Evolutionary conservation across 2,113 vertebrate genomes (phyloP).

Genomic region (Anser cygnoides): DNA sequence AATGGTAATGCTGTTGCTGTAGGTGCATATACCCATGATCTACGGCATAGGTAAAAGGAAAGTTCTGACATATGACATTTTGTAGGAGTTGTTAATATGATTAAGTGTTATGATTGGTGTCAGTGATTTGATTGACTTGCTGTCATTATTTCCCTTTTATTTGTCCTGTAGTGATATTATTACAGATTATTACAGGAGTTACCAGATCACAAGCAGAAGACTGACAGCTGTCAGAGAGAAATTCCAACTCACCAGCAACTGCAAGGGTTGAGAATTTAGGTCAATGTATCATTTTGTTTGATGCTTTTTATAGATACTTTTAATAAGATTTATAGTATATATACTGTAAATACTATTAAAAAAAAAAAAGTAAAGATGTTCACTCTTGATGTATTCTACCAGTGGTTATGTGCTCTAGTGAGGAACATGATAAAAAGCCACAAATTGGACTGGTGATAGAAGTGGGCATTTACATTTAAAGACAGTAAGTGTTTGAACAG

Average conservation of each 20-base stretch:
- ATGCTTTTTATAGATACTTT: not conserved
- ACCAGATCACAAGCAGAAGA: not conserved
- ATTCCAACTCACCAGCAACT: not conserved
- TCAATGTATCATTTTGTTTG: not conserved
- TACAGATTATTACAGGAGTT: not conserved
- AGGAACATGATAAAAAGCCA: not conserved
- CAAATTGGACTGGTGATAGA: not conserved
- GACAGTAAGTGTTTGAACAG: not conserved
- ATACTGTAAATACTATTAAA: not conserved
- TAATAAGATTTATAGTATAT: not conserved
- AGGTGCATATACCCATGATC: accelerated
- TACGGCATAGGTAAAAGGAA: not conserved
- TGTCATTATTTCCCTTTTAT: not conserved
- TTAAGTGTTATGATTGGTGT: not conserved
- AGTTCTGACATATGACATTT: not conserved
- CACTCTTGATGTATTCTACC: not conserved
- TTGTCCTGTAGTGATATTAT: not conserved
- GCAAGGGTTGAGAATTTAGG: not conserved
- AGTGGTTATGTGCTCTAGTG: not conserved
- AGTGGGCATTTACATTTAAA: not conserved
- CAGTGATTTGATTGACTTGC: not conserved
- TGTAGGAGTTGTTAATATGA: not conserved
- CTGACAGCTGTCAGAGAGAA: not conserved
- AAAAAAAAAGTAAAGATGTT: not conserved
- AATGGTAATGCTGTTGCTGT: not conserved